phyloP scores from a whole-genome alignment of 2,888 invertebrate species.

The Pogonocherus hispidulus region DNA sequence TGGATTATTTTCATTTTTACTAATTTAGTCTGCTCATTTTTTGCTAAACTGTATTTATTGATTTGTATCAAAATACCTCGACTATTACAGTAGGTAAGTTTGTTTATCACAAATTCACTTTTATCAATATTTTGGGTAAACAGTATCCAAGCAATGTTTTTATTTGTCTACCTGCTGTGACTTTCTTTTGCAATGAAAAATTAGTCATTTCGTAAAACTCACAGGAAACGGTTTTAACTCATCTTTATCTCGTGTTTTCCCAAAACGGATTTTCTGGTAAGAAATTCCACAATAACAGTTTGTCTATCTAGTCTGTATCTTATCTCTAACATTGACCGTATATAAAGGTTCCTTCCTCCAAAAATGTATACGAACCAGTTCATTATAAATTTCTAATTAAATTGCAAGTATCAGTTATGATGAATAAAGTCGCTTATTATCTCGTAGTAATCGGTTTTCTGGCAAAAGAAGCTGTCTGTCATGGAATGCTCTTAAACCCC shows the following conservation, averaged over 20 bases:
- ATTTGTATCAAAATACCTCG: too few relatives aligned
- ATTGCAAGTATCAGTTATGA: background rate
- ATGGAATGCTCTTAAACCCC: constrained; percentile 71
- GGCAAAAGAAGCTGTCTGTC: constrained; percentile 57
- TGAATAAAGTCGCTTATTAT: background rate
- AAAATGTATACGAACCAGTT: background rate
- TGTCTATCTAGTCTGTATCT: background rate
- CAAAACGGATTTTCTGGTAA: background rate
- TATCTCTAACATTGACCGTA: background rate
- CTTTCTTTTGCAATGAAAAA: too few relatives aligned
- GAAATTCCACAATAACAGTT: constrained; percentile 1
- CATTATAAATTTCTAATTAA: background rate
- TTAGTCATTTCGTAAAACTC: background rate
- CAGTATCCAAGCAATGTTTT: too few relatives aligned
- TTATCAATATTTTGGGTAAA: too few relatives aligned
- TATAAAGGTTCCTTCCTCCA: background rate
- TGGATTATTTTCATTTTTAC: too few relatives aligned
- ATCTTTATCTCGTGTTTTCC: background rate
- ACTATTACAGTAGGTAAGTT: too few relatives aligned
- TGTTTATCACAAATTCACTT: too few relatives aligned
- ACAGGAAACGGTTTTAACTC: background rate
- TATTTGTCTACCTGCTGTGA: too few relatives aligned
- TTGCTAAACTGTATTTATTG: too few relatives aligned
- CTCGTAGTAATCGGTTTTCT: constrained; percentile 10
- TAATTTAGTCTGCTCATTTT: too few relatives aligned